phyloP scores from a whole-genome alignment of 1,140 invertebrate species.

The Drosophila nannoptera region DNA sequence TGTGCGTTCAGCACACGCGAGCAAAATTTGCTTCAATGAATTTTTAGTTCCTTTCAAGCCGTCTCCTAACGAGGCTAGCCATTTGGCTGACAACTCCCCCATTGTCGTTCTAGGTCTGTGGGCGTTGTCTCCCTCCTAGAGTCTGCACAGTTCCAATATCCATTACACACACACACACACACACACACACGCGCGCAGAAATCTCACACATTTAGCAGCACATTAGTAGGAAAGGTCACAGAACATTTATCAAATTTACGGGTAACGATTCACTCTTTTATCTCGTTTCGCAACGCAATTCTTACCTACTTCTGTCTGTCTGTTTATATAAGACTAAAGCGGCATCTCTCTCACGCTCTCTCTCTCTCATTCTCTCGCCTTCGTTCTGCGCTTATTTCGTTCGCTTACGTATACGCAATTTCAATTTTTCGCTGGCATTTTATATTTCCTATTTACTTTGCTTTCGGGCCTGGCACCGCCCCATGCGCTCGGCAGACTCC shows the following conservation, averaged over 20 bases:
- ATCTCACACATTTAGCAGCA: slow-evolving; percentile 35
- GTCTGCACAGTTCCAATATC: slow-evolving; percentile 40
- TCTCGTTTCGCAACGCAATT: slow-evolving; percentile 35
- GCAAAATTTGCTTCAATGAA: too few relatives aligned
- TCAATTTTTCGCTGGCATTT: slow-evolving; percentile 68
- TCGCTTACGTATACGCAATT: slow-evolving; percentile 49
- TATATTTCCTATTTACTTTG: slow-evolving; percentile 56
- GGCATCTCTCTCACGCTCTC: neutral
- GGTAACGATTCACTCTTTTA: slow-evolving; percentile 37
- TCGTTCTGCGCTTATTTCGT: slow-evolving; percentile 2
- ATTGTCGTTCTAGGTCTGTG: too few relatives aligned
- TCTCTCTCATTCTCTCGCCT: neutral
- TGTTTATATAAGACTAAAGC: slow-evolving; percentile 55
- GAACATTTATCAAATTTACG: slow-evolving; percentile 60
- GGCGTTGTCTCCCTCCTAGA: neutral
- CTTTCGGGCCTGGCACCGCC: slow-evolving; percentile 25
- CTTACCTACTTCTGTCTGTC: slow-evolving; percentile 61
- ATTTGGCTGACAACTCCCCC: too few relatives aligned
- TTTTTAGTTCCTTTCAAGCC: too few relatives aligned
- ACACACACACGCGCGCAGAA: too few relatives aligned
- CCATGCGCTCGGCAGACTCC: slow-evolving; percentile 17
- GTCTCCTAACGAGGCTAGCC: too few relatives aligned
- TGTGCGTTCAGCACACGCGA: too few relatives aligned
- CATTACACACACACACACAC: slow-evolving; percentile 6
- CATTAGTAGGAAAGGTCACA: slow-evolving; percentile 58